phyloP scores from a whole-genome alignment of 2,113 vertebrate species.

The Gavialis gangeticus region DNA sequence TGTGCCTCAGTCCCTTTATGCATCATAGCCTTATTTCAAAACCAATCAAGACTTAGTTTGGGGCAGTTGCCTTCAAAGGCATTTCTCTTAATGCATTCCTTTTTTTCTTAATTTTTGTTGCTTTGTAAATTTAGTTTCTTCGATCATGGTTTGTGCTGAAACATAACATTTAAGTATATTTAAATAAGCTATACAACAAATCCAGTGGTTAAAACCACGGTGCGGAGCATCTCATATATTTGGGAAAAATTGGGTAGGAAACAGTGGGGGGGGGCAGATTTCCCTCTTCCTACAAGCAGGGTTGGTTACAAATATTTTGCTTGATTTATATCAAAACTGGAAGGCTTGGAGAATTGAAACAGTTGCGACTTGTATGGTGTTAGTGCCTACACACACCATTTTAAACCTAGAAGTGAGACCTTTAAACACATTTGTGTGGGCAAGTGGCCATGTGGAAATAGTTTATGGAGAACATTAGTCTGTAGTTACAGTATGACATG shows the following conservation, averaged over 20 bases:
- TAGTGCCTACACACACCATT: accelerated
- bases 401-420: not conserved
- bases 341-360: not conserved
- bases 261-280: no score
- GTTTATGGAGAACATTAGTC: not conserved
- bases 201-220: no score
- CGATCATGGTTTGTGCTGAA: no score
- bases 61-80: not conserved
- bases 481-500: no score
- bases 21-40: not conserved
- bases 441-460: not conserved
- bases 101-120: no score
- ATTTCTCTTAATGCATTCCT: not conserved
- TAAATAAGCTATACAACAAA: no score
- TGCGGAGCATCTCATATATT: no score
- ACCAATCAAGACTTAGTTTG: not conserved
- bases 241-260: no score
- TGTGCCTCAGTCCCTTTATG: no score
- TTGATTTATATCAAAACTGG: not conserved
- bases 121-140: not conserved
- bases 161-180: no score
- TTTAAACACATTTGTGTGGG: not conserved
- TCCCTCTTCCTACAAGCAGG: no score
- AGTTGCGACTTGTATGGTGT: not conserved
- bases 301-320: not conserved